phyloP scores from a whole-genome alignment of 2,113 vertebrate species.

The Rutilus rutilus region DNA sequence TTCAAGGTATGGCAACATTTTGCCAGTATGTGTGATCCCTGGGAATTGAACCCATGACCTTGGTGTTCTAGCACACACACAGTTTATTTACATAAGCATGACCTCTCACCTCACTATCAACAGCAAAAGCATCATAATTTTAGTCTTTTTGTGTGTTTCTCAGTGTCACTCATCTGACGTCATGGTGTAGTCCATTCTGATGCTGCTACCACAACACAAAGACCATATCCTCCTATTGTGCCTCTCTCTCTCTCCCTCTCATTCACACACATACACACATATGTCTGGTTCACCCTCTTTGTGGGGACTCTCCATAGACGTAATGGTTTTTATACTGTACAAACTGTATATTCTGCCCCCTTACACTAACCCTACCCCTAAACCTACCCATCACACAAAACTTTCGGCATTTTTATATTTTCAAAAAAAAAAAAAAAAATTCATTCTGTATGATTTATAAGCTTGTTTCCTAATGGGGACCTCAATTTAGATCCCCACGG shows the following conservation, averaged over 20 bases:
- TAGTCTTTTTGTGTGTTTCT: conserved; percentile 4
- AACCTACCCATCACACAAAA: too few relatives aligned
- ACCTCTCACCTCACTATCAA: conserved; percentile 13
- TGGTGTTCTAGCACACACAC: conserved; percentile 8
- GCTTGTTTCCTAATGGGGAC: too few relatives aligned
- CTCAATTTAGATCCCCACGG: too few relatives aligned
- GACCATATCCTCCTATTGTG: conserved; percentile 38
- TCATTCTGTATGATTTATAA: too few relatives aligned
- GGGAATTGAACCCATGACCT: conserved; percentile 20
- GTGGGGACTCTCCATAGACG: too few relatives aligned
- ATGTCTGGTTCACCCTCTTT: neutral
- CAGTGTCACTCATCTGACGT: conserved; percentile 12
- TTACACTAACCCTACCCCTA: too few relatives aligned
- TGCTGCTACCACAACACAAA: conserved; percentile 38
- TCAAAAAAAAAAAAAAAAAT: too few relatives aligned
- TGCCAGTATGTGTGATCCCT: neutral
- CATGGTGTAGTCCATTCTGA: conserved; percentile 18
- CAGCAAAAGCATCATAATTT: neutral
- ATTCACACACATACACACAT: too few relatives aligned
- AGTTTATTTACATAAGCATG: conserved; percentile 13
- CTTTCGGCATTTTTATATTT: too few relatives aligned
- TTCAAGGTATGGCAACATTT: neutral
- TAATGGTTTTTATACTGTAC: too few relatives aligned
- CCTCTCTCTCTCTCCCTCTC: neutral
- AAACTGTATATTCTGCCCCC: too few relatives aligned